Evolutionary conservation across 2,888 invertebrate genomes (phyloP).

Genomic region (Apodemia zela): DNA sequence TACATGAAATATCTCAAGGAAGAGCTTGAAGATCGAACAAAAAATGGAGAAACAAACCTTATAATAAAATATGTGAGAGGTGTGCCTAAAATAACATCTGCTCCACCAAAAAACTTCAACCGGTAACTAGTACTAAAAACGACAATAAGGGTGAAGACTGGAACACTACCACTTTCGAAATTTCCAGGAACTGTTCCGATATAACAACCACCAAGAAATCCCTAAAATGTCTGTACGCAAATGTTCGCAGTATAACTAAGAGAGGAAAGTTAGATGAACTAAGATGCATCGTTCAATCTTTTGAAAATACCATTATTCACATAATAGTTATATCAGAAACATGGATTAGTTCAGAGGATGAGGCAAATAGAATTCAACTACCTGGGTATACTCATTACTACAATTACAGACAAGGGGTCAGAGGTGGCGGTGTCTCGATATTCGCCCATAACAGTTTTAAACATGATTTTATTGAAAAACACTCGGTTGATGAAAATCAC

Average conservation of each 20-base stretch:
- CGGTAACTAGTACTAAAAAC: neutral
- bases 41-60: too few relatives aligned
- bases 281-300: constrained; percentile 17
- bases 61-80: neutral
- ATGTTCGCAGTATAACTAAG: constrained; percentile 20
- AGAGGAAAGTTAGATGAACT: constrained; percentile 20
- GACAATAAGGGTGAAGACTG: neutral
- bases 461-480: constrained; percentile 23
- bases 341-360: constrained; percentile 17
- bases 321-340: constrained; percentile 19
- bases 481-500: constrained; percentile 30
- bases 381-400: constrained; percentile 16
- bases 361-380: constrained; percentile 15
- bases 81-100: neutral
- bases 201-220: constrained; percentile 1
- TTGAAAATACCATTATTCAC: constrained; percentile 13
- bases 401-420: constrained; percentile 16
- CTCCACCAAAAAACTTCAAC: neutral
- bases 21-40: too few relatives aligned
- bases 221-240: constrained; percentile 17
- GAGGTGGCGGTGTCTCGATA: constrained; percentile 24
- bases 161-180: neutral
- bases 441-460: constrained; percentile 26
- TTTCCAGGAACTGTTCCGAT: neutral
- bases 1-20: neutral